Conservation (phyloP, 2,797 vertebrate species). For the Otolemur crassicaudatus region DNA sequence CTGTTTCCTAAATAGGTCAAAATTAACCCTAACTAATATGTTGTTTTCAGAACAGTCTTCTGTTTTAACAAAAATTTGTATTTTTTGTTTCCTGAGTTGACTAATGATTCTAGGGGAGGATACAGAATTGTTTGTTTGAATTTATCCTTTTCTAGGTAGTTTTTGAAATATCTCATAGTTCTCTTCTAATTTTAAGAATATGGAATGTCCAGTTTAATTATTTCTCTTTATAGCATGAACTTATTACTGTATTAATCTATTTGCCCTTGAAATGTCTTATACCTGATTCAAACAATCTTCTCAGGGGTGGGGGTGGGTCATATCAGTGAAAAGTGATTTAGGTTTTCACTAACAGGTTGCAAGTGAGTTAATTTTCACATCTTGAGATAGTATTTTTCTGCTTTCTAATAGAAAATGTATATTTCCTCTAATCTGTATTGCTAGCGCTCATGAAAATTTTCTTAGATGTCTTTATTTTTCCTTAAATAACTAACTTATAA, state of each 20-base stretch:
- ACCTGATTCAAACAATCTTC: neutral
- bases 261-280: neutral
- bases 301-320: neutral
- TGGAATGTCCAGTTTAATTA: neutral
- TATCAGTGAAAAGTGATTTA: neutral
- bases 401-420: neutral
- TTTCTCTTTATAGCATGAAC: neutral
- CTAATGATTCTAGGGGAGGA: neutral
- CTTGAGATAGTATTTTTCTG: neutral
- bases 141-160: neutral
- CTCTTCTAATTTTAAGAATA: neutral
- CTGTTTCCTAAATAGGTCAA: neutral
- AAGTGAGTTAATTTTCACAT: neutral
- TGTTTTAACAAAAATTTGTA: neutral
- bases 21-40: neutral
- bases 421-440: neutral
- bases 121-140: neutral
- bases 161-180: neutral
- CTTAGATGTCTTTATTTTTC: neutral
- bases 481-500: neutral
- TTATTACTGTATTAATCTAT: neutral
- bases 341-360: neutral
- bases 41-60: neutral
- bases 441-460: neutral
- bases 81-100: conserved; percentile 12